phyloP scores from a whole-genome alignment of 1,140 invertebrate species.

The Listronotus oregonensis region DNA sequence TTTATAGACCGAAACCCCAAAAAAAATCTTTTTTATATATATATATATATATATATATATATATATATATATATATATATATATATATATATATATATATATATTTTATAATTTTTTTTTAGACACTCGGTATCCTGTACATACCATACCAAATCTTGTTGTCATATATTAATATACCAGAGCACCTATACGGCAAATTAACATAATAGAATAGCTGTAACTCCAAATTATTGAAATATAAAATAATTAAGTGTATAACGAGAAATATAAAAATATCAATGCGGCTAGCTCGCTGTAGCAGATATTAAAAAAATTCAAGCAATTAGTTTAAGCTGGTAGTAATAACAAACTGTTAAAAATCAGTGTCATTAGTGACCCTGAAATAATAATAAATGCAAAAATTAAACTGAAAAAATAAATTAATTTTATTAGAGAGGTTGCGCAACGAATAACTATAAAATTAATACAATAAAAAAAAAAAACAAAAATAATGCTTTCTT shows the following conservation, averaged over 20 bases:
- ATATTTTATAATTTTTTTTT: no score
- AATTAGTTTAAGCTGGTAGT: slow-evolving; percentile 48
- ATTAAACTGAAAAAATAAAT: neutral
- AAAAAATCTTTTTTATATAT: no score
- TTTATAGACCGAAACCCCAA: no score
- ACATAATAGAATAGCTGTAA: neutral
- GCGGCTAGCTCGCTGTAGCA: slow-evolving; percentile 3
- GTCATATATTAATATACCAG: neutral
- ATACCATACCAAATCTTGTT: no score
- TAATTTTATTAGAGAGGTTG: slow-evolving; percentile 4
- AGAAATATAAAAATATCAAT: slow-evolving; percentile 5
- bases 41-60: no score
- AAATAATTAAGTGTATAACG: neutral
- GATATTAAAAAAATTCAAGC: slow-evolving; percentile 36
- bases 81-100: no score
- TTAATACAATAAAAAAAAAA: no score
- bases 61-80: no score
- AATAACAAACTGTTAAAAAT: slow-evolving; percentile 13
- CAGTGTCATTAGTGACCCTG: slow-evolving; percentile 10
- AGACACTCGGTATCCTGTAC: no score
- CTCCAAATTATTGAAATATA: neutral
- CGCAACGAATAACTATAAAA: no score
- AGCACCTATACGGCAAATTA: neutral
- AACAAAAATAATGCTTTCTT: no score
- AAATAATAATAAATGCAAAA: neutral